These are phyloP conservation scores for Torymus auratus DNA, from an alignment of 2,888 invertebrate species.

Conservation along the genomic window DNA sequence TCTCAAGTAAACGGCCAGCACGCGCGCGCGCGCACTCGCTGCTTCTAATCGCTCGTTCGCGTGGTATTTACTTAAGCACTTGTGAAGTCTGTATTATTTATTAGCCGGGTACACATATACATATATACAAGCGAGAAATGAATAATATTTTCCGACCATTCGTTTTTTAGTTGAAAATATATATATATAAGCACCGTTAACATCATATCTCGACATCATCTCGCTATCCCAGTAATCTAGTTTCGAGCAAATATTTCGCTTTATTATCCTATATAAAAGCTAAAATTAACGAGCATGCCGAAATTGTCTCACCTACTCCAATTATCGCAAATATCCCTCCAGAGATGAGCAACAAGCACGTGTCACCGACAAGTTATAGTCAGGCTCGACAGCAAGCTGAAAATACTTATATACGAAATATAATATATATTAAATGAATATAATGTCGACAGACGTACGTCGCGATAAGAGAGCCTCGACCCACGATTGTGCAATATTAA, in stretches of 20 bases:
- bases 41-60: background rate
- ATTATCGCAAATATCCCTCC: background rate
- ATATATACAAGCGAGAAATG: background rate
- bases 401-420: too few relatives aligned
- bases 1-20: background rate
- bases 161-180: too few relatives aligned
- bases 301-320: constrained; percentile 20
- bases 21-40: background rate
- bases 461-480: too few relatives aligned
- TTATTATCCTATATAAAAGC: background rate
- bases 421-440: too few relatives aligned
- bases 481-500: too few relatives aligned
- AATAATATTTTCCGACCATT: too few relatives aligned
- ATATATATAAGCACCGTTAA: too few relatives aligned
- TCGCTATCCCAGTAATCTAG: background rate
- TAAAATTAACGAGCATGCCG: constrained; percentile 25
- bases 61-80: too few relatives aligned
- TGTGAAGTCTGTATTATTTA: background rate
- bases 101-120: too few relatives aligned
- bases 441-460: too few relatives aligned
- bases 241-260: background rate
- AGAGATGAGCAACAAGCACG: too few relatives aligned
- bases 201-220: background rate
- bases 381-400: background rate
- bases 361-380: background rate